phyloP scores from a whole-genome alignment of 2,888 invertebrate species.

The Watsonalla cultraria region DNA sequence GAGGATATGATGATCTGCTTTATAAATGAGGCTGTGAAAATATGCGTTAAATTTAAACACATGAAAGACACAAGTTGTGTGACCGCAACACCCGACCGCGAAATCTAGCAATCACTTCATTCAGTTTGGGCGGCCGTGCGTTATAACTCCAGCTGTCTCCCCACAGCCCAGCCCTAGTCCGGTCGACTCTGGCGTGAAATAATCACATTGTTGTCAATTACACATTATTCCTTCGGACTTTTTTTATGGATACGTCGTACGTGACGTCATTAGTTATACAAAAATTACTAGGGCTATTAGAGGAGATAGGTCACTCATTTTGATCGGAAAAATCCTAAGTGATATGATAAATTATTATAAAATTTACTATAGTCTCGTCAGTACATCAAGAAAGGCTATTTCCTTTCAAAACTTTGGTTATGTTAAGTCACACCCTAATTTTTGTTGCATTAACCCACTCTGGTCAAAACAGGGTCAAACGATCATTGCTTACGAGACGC shows the following conservation, averaged over 20 bases:
- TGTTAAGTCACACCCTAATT: not conserved
- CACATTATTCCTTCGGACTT: not conserved
- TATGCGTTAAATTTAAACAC: not conserved
- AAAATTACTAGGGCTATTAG: too few relatives aligned
- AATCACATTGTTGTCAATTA: slow-evolving; percentile 25
- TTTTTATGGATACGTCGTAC: not conserved
- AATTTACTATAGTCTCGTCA: too few relatives aligned
- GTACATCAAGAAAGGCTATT: too few relatives aligned
- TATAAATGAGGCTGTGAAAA: too few relatives aligned
- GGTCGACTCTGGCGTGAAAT: slow-evolving; percentile 23
- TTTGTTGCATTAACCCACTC: not conserved
- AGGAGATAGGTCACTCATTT: too few relatives aligned
- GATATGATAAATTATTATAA: not conserved
- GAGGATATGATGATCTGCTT: too few relatives aligned
- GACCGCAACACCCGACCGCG: slow-evolving; percentile 20
- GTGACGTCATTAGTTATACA: too few relatives aligned
- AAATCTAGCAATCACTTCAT: slow-evolving; percentile 55
- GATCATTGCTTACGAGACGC: not conserved
- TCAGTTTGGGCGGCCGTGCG: slow-evolving; percentile 69
- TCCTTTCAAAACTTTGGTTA: not conserved
- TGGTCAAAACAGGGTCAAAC: not conserved
- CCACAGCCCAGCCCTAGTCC: slow-evolving; percentile 9
- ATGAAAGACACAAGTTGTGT: slow-evolving; percentile 10
- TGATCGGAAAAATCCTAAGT: not conserved
- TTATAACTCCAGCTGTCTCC: slow-evolving; percentile 22